Base-by-base conservation (phyloP, 2,888 invertebrate genomes). In the Aquatica leii region DNA sequence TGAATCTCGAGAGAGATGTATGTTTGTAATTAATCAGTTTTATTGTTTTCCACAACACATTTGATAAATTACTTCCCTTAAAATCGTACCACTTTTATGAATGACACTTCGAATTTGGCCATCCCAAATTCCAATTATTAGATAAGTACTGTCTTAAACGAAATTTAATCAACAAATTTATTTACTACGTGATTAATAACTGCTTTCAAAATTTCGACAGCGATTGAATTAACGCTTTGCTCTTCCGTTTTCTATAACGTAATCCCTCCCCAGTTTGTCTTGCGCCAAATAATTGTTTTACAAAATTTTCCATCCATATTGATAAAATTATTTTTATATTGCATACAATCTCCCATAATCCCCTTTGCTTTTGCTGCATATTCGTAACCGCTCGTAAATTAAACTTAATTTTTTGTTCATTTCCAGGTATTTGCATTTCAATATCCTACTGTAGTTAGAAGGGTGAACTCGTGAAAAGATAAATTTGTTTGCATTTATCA, bases 21-120 rank as follows among this genome's bases (percentile, higher is more conserved):
- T 69, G 67, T 66, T 71, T 69, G 67, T 65, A 69, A 73, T 72
- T 73, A 73, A 73, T 72, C 70, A 71, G 68, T 65, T 59, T 68
- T 68, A 64, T 62, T 69, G 66, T 69, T 69, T 67, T 55, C 63
- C 67, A 53, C 56, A 52, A 55, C 61, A 64, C 56, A 55, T 61
- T 61, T 61, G 60, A 61, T 61, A 61, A 61, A 55, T 61, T 54
- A 48, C 53, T 50, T 35, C 41, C 50, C 48, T 54, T 37, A 60
- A 54, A 54, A 61, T 41, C 49, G 46, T 50, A 43, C 37, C 34
- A 24, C 51, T 54, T 53, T 43, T 59, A 21, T 46, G 56, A 61
- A 43, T 50, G 60, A 61, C 54, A 51, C 56, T 56, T 52, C 51
- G 55, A 60, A 50, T 61, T 55, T 31, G 43, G 21, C 55, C 48